phyloP scores from a whole-genome alignment of 2,797 vertebrate species.

The Gallinago stenura region DNA sequence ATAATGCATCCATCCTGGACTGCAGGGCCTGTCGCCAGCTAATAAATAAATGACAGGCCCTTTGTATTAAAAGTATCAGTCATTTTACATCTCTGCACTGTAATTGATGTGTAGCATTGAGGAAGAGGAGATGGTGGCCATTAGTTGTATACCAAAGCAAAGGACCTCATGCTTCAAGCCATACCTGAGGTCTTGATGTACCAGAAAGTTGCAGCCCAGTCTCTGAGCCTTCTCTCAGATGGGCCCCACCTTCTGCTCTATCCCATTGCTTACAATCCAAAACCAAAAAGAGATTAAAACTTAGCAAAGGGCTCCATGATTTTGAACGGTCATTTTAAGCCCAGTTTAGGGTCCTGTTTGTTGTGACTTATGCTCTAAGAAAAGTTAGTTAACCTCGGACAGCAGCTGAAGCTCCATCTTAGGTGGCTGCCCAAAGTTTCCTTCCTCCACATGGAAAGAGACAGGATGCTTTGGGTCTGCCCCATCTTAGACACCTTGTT shows the following conservation, averaged over 20 bases:
- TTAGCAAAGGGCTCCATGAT: background rate
- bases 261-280: background rate
- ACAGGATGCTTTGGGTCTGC: background rate
- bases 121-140: background rate
- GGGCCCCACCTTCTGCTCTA: background rate
- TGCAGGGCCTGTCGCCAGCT: constrained; percentile 84
- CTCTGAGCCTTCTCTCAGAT: background rate
- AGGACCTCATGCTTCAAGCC: background rate
- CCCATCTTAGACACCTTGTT: background rate
- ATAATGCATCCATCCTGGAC: constrained; percentile 84
- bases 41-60: constrained; percentile 92
- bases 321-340: background rate
- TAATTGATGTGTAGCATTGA: constrained; percentile 63
- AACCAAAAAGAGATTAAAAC: background rate
- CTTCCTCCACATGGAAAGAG: background rate
- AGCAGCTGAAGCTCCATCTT: background rate
- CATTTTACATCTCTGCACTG: constrained; percentile 79
- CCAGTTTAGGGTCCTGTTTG: background rate
- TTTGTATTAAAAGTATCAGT: constrained; percentile 87
- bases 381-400: background rate
- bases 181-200: background rate
- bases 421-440: background rate
- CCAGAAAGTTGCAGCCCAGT: background rate
- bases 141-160: background rate
- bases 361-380: background rate